A percentile compares a stretch with the other conserved stretches of the same genome.
Evolutionary conservation across 2,888 invertebrate species (phyloP).

Genomic region (Lacanobia wlatinum): DNA sequence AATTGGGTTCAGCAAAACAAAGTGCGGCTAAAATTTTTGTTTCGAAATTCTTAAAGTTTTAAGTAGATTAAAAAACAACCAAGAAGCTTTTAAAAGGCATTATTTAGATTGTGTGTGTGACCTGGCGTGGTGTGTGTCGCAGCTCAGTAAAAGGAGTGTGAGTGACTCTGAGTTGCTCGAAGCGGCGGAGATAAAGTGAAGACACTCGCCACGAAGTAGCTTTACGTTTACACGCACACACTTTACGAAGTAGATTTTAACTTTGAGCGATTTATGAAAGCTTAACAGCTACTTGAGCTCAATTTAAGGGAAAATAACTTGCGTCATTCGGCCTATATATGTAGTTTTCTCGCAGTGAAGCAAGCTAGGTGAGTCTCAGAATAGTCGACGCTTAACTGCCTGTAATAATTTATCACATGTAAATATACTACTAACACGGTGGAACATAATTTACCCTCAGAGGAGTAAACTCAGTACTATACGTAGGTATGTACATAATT

Average conservation of each 20-base stretch:
- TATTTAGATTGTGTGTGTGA: neutral
- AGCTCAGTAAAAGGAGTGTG: neutral
- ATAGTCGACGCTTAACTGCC: neutral
- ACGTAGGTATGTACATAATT: constrained; percentile 17
- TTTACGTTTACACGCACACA: constrained; percentile 28
- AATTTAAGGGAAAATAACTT: no score
- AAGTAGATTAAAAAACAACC: neutral
- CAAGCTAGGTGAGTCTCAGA: neutral
- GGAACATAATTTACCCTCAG: constrained; percentile 21
- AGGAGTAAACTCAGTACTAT: constrained; percentile 23
- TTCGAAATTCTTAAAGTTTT: neutral
- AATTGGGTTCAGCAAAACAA: no score
- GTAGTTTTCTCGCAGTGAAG: neutral
- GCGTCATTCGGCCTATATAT: no score
- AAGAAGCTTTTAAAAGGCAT: neutral
- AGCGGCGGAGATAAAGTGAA: constrained; percentile 56
- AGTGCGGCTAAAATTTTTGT: no score
- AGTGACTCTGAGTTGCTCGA: constrained; percentile 29
- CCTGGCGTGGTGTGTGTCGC: neutral
- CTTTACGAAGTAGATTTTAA: neutral
- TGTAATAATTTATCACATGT: constrained; percentile 26
- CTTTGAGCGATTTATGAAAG: neutral
- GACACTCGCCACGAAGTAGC: constrained; percentile 13
- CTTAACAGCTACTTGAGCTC: neutral
- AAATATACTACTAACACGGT: neutral